Evolutionary conservation across 2,888 invertebrate species (phyloP), one percentile per base, ranked within the genome.

Genomic region (Hypolimnas misippus): DNA sequence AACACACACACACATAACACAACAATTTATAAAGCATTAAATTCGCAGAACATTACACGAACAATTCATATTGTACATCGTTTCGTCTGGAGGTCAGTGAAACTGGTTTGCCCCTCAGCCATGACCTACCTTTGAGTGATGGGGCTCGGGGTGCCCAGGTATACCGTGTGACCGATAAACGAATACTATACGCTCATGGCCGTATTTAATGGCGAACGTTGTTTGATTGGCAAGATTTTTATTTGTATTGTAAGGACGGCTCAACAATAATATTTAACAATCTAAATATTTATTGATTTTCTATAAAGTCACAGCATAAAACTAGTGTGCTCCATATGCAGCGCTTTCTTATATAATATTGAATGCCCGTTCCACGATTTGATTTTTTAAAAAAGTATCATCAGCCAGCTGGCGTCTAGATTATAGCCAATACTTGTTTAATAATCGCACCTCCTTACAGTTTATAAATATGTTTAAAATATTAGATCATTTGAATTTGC

Each of bases 71-170:
- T 49, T 54, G 53, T 59, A 59, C 52, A 58, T 58, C 58, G 46
- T 53, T 42, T 44, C 46, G 65, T 63, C 65, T 65, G 65, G 65
- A 65, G 65, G 85, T 83, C 84, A 81, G 62, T 62, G 68, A 62
- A 57, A 65, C 64, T 61, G 64, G 64, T 61, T 57, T 61, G 56
- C 61, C 64, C 57, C 61, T 57, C 53, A 65, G 61, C 64, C 64
- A 38, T 65, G 64, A 65, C 64, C 64, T 65, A 65, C 61, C 64
- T 65, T 40, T 49, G 61, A 46, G 61, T 57, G 57, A 61, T 65
- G 64, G 64, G 57, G 64, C 42, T 25, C 57, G 33, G 51, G 14
- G 42, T 35, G 12, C 14, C 12, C 35, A 57, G 49, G 49, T 57
- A 57, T n/a, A 42, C 25, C n/a, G 44, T 42, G 42, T 42, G 42